phyloP scores from a whole-genome alignment of 2,113 vertebrate genomes.

The Calyptommatus sinebrachiatus region DNA sequence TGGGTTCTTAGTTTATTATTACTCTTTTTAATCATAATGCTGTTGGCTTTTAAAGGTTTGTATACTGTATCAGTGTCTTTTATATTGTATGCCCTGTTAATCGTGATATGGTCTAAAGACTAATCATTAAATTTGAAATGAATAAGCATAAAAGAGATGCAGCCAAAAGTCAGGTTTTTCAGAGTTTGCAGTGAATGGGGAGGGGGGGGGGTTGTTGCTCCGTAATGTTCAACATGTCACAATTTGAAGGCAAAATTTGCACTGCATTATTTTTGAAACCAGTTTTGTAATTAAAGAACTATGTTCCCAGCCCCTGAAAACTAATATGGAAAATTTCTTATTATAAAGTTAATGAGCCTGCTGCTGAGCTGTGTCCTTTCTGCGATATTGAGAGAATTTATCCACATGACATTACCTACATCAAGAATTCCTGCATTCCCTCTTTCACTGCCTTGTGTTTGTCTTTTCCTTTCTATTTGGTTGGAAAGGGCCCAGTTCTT shows the following conservation, averaged over 20 bases:
- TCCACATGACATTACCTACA: not conserved
- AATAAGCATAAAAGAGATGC: too few relatives aligned
- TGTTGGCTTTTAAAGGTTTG: too few relatives aligned
- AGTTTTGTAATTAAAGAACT: not conserved
- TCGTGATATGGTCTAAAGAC: too few relatives aligned
- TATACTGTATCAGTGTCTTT: too few relatives aligned
- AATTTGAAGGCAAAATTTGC: not conserved
- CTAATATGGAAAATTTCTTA: not conserved
- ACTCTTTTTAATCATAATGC: too few relatives aligned
- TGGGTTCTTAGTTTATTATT: too few relatives aligned
- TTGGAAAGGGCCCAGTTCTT: not conserved
- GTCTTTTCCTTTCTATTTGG: slow-evolving; percentile 4
- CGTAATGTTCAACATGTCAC: not conserved
- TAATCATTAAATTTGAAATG: too few relatives aligned
- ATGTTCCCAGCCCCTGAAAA: not conserved
- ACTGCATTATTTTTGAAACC: not conserved
- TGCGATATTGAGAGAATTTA: slow-evolving; percentile 2
- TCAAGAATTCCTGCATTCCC: slow-evolving; percentile 19
- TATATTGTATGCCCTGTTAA: too few relatives aligned
- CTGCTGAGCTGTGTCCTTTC: slow-evolving; percentile 14
- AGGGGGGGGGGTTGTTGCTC: not conserved
- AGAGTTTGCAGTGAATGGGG: too few relatives aligned
- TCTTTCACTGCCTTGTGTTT: not conserved
- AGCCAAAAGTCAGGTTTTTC: too few relatives aligned
- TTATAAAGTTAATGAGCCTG: not conserved